Evolutionary conservation across 2,888 invertebrate genomes (phyloP), one percentile per base, ranked within the genome.

Genomic region (Agrotis exclamationis): DNA sequence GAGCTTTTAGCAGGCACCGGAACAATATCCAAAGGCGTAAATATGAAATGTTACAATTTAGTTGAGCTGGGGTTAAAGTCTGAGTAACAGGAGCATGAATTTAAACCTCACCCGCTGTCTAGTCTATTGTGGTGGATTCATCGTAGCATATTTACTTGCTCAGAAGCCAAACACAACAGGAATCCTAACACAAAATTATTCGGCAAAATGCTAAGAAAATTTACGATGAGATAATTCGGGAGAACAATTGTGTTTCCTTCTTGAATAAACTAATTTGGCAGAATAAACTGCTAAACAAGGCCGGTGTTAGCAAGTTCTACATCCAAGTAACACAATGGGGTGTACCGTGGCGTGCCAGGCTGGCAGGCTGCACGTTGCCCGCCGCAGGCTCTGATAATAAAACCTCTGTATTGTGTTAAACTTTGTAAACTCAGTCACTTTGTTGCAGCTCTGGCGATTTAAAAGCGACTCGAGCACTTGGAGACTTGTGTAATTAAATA

Each of bases 241-340:
- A 58, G 62, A 71, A 72, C 73, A 81, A 73, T 77, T 62, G 63
- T 76, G 73, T 77, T 81, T 73, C 57, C 63, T 67, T 58, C 83
- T 83, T 73, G 69, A 74, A 81, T 81, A 80, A 80, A 78, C 79
- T 81, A 82, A 80, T 80, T 80, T 80, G 69, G 65, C 33, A 74
- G 58, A 51, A 66, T 69, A 77, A 73, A 81, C 68, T 77, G 57
- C 70, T 74, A 60, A 69, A 79, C 79, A 75, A 54, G 70, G 24
- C 24, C 57, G 45, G 54, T 72, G 66, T 70, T 68, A 79, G 82
- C 78, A 64, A 73, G 65, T 76, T 70, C 60, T 73, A 76, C 53
- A 70, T 69, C 59, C 22, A 67, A 71, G 74, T 20, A 78, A 70
- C 71, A 82, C 84, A 82, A 84, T 78, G 54, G 74, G 28, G 47